Percentiles rank a stretch among this genome's conserved stretches.
These are phyloP conservation scores for Eurytoma californica DNA, from an alignment of 2,888 invertebrate genomes.

Conservation along the genomic window DNA sequence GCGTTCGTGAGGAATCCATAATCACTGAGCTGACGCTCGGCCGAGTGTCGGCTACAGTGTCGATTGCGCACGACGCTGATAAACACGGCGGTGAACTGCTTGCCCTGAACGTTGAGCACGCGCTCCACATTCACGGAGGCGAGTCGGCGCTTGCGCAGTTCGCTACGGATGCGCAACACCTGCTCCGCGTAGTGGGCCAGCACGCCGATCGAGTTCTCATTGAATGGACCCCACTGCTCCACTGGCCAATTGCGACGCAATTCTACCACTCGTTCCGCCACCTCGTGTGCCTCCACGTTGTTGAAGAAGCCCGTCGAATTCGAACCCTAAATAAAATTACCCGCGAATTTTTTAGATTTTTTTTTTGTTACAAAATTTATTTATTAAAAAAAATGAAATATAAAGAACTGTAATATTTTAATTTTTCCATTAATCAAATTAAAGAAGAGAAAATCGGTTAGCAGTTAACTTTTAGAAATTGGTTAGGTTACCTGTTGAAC, in stretches of 20 bases:
- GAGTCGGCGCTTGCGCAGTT: conserved; percentile 84
- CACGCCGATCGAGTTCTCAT: conserved; percentile 88
- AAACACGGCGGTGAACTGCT: conserved; percentile 89
- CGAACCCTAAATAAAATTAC: conserved; percentile 60
- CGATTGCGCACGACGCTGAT: conserved; percentile 87
- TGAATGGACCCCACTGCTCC: conserved; percentile 82
- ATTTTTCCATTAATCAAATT: too few relatives aligned
- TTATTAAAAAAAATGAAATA: too few relatives aligned
- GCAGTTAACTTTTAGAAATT: too few relatives aligned
- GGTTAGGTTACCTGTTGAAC: conserved; percentile 82
- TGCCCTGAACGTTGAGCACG: conserved; percentile 90
- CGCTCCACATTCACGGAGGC: conserved; percentile 87
- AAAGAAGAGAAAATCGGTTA: too few relatives aligned
- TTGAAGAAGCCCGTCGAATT: conserved; percentile 88
- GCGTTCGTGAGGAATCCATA: conserved; percentile 90
- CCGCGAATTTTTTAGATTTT: too few relatives aligned
- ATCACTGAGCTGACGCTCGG: conserved; percentile 79
- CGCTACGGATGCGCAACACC: conserved; percentile 83
- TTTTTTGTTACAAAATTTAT: too few relatives aligned
- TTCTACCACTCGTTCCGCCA: conserved; percentile 85
- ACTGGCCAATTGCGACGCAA: conserved; percentile 85
- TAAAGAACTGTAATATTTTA: not conserved
- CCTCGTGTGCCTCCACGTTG: conserved; percentile 87
- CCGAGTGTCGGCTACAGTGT: conserved; percentile 80
- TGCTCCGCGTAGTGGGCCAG: conserved; percentile 91